Evolutionary conservation across 2,888 invertebrate species (phyloP).

Genomic region (Megaustenia siamemsis): DNA sequence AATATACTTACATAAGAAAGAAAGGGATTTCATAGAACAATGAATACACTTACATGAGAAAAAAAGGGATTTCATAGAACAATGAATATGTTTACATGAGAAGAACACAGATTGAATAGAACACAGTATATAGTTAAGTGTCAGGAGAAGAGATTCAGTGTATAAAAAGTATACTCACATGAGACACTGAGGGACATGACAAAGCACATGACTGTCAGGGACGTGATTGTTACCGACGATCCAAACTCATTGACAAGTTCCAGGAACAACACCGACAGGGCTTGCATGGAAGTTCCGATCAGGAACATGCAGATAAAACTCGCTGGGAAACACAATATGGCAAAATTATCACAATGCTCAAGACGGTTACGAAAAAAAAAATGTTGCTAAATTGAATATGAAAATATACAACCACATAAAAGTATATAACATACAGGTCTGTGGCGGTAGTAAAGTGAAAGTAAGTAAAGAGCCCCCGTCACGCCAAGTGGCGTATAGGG

Average conservation of each 20-base stretch:
- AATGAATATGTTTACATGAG: background rate
- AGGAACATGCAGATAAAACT: conserved; percentile 21
- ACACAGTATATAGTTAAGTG: too few relatives aligned
- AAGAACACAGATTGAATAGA: background rate
- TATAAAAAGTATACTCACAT: conserved; percentile 8
- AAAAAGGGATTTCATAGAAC: background rate
- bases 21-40: background rate
- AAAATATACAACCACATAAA: background rate
- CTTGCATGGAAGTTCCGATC: conserved; percentile 3
- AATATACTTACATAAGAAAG: background rate
- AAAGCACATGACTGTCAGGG: conserved; percentile 23
- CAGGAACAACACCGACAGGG: conserved; percentile 31
- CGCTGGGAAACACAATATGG: conserved; percentile 4
- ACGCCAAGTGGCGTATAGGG: too few relatives aligned
- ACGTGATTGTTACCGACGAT: conserved; percentile 17
- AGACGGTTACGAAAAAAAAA: too few relatives aligned
- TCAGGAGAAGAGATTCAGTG: background rate
- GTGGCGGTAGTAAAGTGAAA: background rate
- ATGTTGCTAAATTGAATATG: background rate
- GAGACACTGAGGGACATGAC: conserved; percentile 39
- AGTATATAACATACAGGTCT: background rate
- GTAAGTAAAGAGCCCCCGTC: too few relatives aligned
- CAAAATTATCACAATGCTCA: background rate
- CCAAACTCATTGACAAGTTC: conserved; percentile 17
- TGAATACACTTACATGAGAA: background rate